Percentiles rank a stretch among this genome's conserved stretches.
Evolutionary conservation across 2,113 vertebrate species (phyloP).

Genomic region (Jaculus jaculus): DNA sequence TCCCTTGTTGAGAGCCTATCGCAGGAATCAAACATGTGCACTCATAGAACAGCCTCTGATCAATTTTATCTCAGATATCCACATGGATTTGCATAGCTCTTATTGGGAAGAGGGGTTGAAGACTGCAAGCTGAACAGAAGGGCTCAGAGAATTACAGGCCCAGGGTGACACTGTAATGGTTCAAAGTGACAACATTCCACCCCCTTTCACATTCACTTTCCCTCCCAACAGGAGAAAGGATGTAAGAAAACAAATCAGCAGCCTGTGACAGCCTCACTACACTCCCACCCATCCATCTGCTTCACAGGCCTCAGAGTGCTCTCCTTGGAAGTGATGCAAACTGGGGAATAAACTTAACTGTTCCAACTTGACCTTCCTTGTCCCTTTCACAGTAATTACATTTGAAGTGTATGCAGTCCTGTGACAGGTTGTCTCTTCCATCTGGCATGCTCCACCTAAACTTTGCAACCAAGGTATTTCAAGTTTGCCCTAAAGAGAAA

Average conservation of each 20-base stretch:
- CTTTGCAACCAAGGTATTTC: neutral
- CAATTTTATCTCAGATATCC: neutral
- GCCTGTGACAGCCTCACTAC: neutral
- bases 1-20: neutral
- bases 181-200: neutral
- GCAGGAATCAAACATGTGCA: neutral
- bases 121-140: neutral
- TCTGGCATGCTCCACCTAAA: neutral
- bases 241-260: conserved; percentile 32
- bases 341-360: neutral
- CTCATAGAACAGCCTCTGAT: neutral
- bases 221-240: neutral
- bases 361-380: neutral
- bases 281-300: neutral
- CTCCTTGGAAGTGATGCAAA: conserved; percentile 29
- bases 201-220: neutral
- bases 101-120: neutral
- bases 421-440: neutral
- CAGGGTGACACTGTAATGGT: neutral
- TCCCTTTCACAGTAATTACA: conserved; percentile 24
- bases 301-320: conserved; percentile 5
- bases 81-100: neutral
- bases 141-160: neutral
- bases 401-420: neutral
- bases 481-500: neutral